These are phyloP conservation scores for Fratercula arctica DNA, from an alignment of 2,797 vertebrate genomes.

Conservation along the genomic window DNA sequence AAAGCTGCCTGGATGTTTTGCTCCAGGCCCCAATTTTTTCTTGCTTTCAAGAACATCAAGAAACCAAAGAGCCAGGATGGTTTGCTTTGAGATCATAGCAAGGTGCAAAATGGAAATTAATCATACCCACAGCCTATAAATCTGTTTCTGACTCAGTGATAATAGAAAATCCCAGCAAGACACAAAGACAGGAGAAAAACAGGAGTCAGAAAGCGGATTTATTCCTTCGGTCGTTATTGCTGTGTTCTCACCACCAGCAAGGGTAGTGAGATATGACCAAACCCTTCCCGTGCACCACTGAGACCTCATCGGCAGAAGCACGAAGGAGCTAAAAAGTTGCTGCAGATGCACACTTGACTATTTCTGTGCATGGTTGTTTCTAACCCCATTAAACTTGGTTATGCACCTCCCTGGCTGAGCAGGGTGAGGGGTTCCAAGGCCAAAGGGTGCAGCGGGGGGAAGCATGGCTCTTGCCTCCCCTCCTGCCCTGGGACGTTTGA, in stretches of 20 bases:
- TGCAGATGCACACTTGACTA: neutral
- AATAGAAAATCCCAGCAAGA: constrained; percentile 55
- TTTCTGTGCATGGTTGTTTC: neutral
- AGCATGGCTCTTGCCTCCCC: neutral
- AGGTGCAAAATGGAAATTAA: constrained; percentile 38
- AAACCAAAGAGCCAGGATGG: neutral
- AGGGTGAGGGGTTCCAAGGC: neutral
- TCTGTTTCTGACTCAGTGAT: neutral
- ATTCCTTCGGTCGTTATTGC: neutral
- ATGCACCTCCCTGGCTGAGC: neutral
- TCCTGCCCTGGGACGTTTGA: neutral
- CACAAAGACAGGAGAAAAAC: neutral
- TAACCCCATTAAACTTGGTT: neutral
- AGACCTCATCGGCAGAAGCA: neutral
- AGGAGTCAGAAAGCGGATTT: neutral
- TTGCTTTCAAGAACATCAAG: neutral
- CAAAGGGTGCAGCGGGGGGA: neutral
- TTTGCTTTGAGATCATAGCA: neutral
- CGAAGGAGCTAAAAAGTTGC: neutral
- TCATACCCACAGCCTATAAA: neutral
- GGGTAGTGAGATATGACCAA: neutral
- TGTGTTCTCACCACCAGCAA: neutral
- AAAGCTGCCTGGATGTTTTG: neutral
- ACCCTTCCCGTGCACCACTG: fast-evolving
- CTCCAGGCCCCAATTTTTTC: neutral